phyloP scores from a whole-genome alignment of 1,140 invertebrate species.

The Drosophila pseudoananassae region DNA sequence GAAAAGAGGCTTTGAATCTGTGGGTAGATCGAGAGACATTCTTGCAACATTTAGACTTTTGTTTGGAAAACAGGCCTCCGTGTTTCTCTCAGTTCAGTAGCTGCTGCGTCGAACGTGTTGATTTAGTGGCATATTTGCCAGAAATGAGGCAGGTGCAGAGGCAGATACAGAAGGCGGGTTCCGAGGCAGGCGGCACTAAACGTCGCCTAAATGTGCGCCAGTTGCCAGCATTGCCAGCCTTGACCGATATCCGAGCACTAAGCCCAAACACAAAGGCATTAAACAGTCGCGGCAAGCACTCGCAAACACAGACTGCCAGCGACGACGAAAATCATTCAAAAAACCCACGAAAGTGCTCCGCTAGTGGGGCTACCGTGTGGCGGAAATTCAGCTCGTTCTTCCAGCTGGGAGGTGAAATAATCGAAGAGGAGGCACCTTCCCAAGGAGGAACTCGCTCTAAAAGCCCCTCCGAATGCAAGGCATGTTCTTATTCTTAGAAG shows the following conservation, averaged over 20 bases:
- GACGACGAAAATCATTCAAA: constrained; percentile 46
- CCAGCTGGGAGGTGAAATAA: no score
- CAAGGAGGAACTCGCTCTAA: no score
- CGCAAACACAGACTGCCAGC: constrained; percentile 10
- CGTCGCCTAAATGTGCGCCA: constrained; percentile 41
- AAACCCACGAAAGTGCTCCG: constrained; percentile 9
- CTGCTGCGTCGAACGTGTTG: constrained; percentile 37
- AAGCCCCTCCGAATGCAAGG: no score
- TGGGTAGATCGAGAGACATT: not conserved
- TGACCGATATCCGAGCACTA: constrained; percentile 69
- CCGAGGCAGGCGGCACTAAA: constrained; percentile 25
- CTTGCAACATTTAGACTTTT: no score
- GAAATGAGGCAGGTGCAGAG: constrained; percentile 18
- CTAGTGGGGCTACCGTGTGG: not conserved
- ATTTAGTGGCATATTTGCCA: constrained; percentile 57
- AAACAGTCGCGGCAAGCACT: constrained; percentile 18
- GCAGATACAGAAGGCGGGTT: not conserved
- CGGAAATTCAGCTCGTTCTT: not conserved
- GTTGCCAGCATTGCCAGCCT: constrained; percentile 49
- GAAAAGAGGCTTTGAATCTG: not conserved
- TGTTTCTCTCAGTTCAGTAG: not conserved
- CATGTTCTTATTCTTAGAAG: not conserved
- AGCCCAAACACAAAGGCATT: constrained; percentile 52
- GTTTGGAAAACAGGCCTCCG: no score
- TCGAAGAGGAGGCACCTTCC: no score